phyloP scores from a whole-genome alignment of 2,797 vertebrate species.

The Gallinago nigripennis region DNA sequence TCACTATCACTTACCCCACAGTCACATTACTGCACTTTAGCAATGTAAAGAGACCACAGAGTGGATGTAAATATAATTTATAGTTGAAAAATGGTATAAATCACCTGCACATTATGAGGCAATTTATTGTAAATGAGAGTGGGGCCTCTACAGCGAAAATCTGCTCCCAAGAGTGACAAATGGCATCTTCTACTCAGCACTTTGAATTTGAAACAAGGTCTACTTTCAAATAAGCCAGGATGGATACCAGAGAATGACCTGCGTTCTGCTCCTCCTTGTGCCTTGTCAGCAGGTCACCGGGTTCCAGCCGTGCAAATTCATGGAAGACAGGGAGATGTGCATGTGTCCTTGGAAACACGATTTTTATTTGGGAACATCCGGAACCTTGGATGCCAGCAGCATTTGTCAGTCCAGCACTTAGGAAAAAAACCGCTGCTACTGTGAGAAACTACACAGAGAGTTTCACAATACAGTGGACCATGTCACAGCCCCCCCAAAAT shows the following conservation, averaged over 20 bases:
- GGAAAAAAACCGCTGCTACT: background rate
- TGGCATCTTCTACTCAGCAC: background rate
- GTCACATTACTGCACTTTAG: background rate
- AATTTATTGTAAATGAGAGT: background rate
- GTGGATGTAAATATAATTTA: background rate
- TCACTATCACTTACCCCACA: background rate
- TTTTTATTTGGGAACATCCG: constrained; percentile 46
- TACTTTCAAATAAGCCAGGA: background rate
- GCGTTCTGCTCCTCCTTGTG: background rate
- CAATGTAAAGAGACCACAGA: background rate
- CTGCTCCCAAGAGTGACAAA: background rate
- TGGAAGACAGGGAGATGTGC: background rate
- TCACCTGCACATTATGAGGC: background rate
- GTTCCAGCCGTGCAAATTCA: background rate
- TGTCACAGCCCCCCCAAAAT: background rate
- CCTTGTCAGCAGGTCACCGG: background rate
- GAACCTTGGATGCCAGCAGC: background rate
- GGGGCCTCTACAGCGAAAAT: background rate
- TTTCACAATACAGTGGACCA: background rate
- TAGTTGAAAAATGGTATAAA: background rate
- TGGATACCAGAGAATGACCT: background rate
- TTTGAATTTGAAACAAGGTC: background rate
- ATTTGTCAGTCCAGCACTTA: background rate
- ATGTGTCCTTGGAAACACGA: background rate
- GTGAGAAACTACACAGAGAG: background rate